phyloP scores from a whole-genome alignment of 2,888 invertebrate species.

The Perithous albicinctus region DNA sequence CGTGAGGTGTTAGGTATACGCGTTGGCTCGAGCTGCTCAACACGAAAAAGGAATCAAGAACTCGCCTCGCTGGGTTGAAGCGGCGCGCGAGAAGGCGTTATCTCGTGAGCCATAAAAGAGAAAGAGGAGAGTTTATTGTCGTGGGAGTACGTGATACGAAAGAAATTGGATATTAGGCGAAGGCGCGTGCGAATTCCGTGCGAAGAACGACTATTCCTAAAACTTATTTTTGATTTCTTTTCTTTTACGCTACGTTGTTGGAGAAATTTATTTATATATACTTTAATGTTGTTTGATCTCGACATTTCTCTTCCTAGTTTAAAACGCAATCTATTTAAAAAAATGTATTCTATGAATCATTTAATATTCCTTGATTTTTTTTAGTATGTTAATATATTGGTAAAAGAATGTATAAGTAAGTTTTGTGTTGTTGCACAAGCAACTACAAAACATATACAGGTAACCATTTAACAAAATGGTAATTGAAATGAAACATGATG shows the following conservation, averaged over 20 bases:
- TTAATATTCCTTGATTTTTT: no score
- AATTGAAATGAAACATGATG: no score
- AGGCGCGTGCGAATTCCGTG: background rate
- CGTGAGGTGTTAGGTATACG: no score
- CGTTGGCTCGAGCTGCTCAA: constrained; percentile 38
- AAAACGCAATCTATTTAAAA: no score
- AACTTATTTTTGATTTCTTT: background rate
- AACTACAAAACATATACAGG: no score
- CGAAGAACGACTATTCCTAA: background rate
- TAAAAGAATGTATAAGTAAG: no score
- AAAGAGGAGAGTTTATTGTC: constrained; percentile 38
- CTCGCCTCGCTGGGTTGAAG: constrained; percentile 1
- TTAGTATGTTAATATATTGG: no score
- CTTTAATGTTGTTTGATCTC: background rate
- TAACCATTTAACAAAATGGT: no score
- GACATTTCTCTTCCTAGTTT: background rate
- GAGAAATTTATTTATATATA: background rate
- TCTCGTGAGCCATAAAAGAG: constrained; percentile 52
- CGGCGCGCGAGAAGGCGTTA: constrained; percentile 7
- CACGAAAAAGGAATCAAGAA: constrained; percentile 41
- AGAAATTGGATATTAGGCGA: background rate
- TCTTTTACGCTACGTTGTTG: background rate
- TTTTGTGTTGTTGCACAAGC: no score
- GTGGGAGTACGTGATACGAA: constrained; percentile 28
- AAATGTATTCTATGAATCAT: no score